Evolutionary conservation across 1,140 invertebrate species (phyloP).

Genomic region (Pseudomyrmex gracilis): DNA sequence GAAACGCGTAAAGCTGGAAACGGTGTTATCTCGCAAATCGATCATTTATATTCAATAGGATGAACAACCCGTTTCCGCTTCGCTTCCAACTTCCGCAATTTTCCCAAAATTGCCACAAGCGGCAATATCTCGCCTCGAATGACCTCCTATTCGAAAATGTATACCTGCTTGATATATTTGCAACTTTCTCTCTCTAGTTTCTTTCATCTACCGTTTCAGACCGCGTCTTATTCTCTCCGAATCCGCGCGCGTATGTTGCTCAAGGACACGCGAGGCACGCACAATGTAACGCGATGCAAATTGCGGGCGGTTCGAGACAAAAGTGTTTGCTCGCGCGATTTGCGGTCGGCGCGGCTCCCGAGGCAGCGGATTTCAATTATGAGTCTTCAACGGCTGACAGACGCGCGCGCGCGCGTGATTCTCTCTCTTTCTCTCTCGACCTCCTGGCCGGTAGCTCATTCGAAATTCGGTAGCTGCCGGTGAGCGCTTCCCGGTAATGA

Average conservation of each 20-base stretch:
- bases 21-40: not conserved
- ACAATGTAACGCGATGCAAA: constrained; percentile 78
- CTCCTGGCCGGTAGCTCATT: constrained; percentile 81
- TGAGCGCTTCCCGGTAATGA: constrained; percentile 83
- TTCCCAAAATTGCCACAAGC: not conserved
- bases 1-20: not conserved
- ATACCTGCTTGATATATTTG: too few species aligned
- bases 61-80: not conserved
- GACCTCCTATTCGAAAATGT: not conserved
- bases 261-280: constrained; percentile 51
- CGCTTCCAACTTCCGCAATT: constrained; percentile 4
- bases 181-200: too few species aligned
- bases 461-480: constrained; percentile 85
- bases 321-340: constrained; percentile 84
- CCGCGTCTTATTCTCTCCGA: not conserved
- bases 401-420: constrained; percentile 27
- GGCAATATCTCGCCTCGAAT: constrained; percentile 42
- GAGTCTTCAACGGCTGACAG: constrained; percentile 76
- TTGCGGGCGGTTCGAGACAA: constrained; percentile 81
- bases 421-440: constrained; percentile 20
- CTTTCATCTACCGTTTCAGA: too few species aligned
- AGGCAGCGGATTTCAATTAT: constrained; percentile 84
- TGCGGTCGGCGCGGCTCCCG: constrained; percentile 81
- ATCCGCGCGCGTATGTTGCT: constrained; percentile 2
- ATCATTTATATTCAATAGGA: not conserved